Evolutionary conservation across 2,113 vertebrate genomes (phyloP).

Genomic region (Thomomys bottae): DNA sequence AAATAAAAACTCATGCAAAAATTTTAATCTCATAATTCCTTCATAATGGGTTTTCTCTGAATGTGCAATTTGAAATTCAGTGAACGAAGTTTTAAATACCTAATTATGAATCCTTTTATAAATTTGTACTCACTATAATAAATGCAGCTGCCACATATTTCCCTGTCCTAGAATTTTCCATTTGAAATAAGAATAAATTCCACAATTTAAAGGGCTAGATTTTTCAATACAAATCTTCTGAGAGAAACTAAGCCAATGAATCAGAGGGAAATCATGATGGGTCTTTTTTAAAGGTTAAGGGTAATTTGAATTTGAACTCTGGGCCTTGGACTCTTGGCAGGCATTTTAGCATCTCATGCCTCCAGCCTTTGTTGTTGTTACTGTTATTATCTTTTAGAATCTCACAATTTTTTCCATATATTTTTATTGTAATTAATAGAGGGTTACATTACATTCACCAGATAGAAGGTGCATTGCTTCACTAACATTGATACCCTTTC

Average conservation of each 20-base stretch:
- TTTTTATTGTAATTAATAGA: no score
- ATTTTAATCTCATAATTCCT: slow-evolving; percentile 53
- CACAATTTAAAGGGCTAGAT: slow-evolving; percentile 29
- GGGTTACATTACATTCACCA: no score
- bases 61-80: slow-evolving; percentile 58
- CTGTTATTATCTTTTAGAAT: no score
- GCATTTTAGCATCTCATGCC: no score
- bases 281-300: no score
- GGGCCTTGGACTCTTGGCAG: no score
- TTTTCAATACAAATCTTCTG: background rate
- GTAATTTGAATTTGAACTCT: no score
- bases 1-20: slow-evolving; percentile 31
- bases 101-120: slow-evolving; percentile 60
- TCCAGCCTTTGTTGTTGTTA: no score
- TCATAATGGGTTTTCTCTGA: slow-evolving; percentile 59
- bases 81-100: slow-evolving; percentile 59
- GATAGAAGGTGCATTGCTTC: no score
- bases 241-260: background rate
- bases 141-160: slow-evolving; percentile 53
- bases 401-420: no score
- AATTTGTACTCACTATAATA: slow-evolving; percentile 63
- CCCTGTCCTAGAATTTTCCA: slow-evolving; percentile 39
- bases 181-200: slow-evolving; percentile 50
- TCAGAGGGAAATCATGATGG: background rate
- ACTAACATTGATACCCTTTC: no score